phyloP scores from a whole-genome alignment of 2,113 vertebrate species.

The Cyprinodon variegatus region DNA sequence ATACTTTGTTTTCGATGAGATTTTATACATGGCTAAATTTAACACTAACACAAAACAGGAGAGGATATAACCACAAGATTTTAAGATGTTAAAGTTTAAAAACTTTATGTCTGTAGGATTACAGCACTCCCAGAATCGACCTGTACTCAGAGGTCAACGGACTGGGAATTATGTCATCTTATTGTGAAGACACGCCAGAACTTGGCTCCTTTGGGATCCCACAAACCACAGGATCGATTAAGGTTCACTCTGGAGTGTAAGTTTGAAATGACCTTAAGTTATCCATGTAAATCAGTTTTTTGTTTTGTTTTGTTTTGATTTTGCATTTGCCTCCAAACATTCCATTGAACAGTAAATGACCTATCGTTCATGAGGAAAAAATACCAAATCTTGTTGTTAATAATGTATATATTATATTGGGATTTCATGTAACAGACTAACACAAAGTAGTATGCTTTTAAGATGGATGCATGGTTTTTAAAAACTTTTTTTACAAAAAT shows the following conservation, averaged over 20 bases:
- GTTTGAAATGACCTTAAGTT: slow-evolving; percentile 58
- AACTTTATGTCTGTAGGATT: slow-evolving; percentile 81
- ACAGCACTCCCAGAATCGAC: slow-evolving; percentile 88
- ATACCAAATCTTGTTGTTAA: no score
- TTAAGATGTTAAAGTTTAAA: background rate
- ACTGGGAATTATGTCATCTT: slow-evolving; percentile 83
- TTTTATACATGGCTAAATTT: no score
- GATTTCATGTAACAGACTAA: no score
- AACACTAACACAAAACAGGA: no score
- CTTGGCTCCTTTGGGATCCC: slow-evolving; percentile 84
- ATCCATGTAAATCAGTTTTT: background rate
- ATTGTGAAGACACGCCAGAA: slow-evolving; percentile 87
- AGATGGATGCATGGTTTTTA: no score
- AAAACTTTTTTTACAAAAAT: no score
- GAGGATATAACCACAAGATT: background rate
- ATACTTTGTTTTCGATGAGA: no score
- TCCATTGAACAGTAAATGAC: background rate
- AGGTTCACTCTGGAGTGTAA: slow-evolving; percentile 93
- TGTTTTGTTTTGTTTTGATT: no score
- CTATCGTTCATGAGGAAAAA: background rate
- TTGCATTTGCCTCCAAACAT: background rate
- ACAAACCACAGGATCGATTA: slow-evolving; percentile 90
- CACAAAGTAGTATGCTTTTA: background rate
- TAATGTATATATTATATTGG: background rate
- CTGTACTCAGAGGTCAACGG: slow-evolving; percentile 91